Percentiles rank a stretch among this genome's conserved stretches.
Conservation (phyloP, 2,797 vertebrate genomes). For the Pseudopleuronectes americanus region DNA sequence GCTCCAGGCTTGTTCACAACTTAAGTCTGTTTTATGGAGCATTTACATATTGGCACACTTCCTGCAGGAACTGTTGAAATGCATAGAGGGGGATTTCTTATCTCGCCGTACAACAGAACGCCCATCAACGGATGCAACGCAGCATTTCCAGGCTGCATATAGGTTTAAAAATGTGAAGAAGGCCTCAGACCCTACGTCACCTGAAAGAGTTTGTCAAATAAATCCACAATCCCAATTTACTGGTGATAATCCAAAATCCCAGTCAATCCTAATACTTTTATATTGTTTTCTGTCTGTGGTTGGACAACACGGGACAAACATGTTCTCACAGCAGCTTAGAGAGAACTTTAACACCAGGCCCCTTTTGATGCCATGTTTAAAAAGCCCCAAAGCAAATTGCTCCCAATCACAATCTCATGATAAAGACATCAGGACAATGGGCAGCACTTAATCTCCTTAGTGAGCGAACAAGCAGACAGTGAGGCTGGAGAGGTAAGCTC, state of each 20-base stretch:
- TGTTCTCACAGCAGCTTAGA: constrained; percentile 70
- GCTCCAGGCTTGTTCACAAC: constrained; percentile 57
- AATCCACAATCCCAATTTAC: constrained; percentile 32
- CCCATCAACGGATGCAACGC: not conserved
- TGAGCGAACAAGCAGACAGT: constrained; percentile 67
- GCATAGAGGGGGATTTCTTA: constrained; percentile 1
- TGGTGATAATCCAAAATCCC: constrained; percentile 42
- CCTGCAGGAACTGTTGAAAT: constrained; percentile 43
- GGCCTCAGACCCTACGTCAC: constrained; percentile 17
- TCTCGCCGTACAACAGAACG: not conserved
- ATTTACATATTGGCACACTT: constrained; percentile 69
- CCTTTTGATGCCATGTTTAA: constrained; percentile 55
- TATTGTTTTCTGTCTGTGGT: constrained; percentile 30
- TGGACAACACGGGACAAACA: constrained; percentile 43
- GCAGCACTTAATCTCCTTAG: constrained; percentile 75
- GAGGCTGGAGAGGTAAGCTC: constrained; percentile 68
- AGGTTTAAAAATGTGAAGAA: constrained; percentile 22
- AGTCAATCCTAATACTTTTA: constrained; percentile 31
- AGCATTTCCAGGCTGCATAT: not conserved
- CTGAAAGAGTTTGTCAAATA: constrained; percentile 25
- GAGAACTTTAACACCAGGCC: constrained; percentile 53
- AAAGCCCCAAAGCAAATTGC: constrained; percentile 77
- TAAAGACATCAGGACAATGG: constrained; percentile 66
- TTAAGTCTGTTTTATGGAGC: constrained; percentile 51
- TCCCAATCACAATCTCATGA: constrained; percentile 72